These are phyloP conservation scores for Leucania comma DNA, from an alignment of 2,888 invertebrate species.

Conservation along the genomic window DNA sequence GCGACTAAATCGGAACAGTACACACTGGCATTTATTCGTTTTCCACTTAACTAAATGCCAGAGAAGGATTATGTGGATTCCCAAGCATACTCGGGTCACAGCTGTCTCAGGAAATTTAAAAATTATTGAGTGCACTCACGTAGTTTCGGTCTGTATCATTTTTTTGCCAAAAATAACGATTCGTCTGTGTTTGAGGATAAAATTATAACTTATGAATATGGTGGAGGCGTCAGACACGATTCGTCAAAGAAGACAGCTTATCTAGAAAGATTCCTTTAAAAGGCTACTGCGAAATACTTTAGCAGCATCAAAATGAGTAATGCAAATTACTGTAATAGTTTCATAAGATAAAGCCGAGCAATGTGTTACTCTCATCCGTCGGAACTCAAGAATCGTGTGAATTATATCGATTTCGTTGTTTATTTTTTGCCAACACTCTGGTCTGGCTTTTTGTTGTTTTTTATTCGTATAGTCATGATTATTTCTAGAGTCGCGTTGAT, in stretches of 20 bases:
- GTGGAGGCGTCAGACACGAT: constrained; percentile 44
- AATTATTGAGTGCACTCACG: constrained; percentile 53
- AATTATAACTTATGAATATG: constrained; percentile 12
- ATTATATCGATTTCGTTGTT: constrained; percentile 71
- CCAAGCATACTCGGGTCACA: constrained; percentile 67
- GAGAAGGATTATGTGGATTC: constrained; percentile 79
- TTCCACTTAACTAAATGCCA: constrained; percentile 84
- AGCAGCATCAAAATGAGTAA: constrained; percentile 57
- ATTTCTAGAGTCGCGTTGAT: constrained; percentile 58
- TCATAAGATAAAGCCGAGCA: constrained; percentile 56
- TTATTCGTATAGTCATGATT: constrained; percentile 58
- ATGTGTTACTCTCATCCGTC: constrained; percentile 60
- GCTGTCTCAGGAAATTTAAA: constrained; percentile 67
- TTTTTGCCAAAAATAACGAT: constrained; percentile 42
- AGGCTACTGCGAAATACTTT: constrained; percentile 50
- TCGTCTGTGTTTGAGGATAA: constrained; percentile 13
- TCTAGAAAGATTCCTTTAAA: constrained; percentile 53
- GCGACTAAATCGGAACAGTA: constrained; percentile 63
- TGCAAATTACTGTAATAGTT: constrained; percentile 65
- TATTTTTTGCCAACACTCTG: constrained; percentile 61
- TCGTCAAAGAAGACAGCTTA: constrained; percentile 48
- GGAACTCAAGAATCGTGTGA: constrained; percentile 71
- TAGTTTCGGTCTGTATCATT: constrained; percentile 28
- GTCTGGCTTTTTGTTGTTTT: constrained; percentile 54
- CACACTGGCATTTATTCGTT: constrained; percentile 76